Evolutionary conservation across 1,140 invertebrate species (phyloP), one percentile per base, ranked within the genome.

Genomic region (Drosophila novamexicana): DNA sequence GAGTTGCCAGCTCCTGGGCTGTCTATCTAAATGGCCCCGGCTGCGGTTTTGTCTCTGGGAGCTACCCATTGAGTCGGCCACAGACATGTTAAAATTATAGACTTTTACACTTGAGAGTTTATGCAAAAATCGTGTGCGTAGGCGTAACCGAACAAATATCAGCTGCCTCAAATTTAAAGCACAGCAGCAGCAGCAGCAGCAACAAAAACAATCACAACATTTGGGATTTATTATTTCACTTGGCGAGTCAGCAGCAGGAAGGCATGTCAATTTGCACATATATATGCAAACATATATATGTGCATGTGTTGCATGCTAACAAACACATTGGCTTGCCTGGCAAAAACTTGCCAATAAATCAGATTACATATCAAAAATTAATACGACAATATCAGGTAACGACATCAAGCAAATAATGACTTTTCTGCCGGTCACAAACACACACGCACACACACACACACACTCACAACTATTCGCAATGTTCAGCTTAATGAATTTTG

Each of bases 301-400:
- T 18, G 14, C 14, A 18, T 18, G 1, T 47, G 6, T 5, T 59
- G 9, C 49, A 65, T 52, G 57, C 47, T 66, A 58, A 64, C 36
- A 63, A 49, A n/a, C 61, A 65, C 61, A 63, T 57, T 67, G 44
- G 61, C 16, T 45, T 39, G 44, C 44, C 61, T 73, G 58, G 45
- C 75, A 79, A 64, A 82, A 76, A 88, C 64, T 12, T 68, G 45
- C 40, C 71, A 71, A 82, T 67, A 79, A 79, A 77, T 76, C 63
- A 72, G 67, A 75, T 81, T 73, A 49, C 40, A 72, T 69, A 59
- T 62, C 61, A 62, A 76, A 82, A 73, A 65, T 65, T 68, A 68
- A 73, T 61, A 79, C 63, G 70, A 77, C 49, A 78, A 68, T 77
- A 74, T 54, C 63, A 81, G 36, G 47, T 66, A 58, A 63, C 39